Base-by-base conservation (phyloP, 2,113 vertebrate species). In the Dolichallabes microphthalmus region DNA sequence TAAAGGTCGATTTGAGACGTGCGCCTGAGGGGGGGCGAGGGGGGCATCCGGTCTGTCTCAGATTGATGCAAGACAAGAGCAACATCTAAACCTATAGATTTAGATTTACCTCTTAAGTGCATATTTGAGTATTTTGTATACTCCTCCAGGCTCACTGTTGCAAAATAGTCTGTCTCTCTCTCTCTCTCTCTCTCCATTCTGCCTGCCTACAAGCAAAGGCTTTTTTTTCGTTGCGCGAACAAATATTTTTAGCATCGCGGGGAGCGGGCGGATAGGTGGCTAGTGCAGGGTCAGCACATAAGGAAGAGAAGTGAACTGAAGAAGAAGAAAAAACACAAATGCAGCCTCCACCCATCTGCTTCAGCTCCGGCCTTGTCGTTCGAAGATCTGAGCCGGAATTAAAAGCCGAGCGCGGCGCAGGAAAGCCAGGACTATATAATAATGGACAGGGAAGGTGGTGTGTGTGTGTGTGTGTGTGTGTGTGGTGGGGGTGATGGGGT, bases 211-310 rank as follows among this genome's bases (percentile, higher is more conserved):
- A 84, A 84, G 85, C 71, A 0, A 3, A 57, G 74, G 11, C 73
- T 85, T 80, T 82, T 78, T 45, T 45, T 45, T 45, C 45, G 22
- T 89, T 32, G 52, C 63, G 79, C 27, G 45, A 87, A 74, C 8
- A 63, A 82, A 82, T 87, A 82, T 83, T 87, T 87, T 82, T 82
- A 73, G 79, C 19, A 6, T 61, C 25, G 66, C 57, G 8, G 79
- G 30, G 84, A 82, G 74, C 63, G 45, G 45, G 66, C 14, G n/a
- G 52, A 74, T 79, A 60, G 5, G 0, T 0, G 86, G 80, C 64
- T 19, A 3, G 45, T 69, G 83, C 83, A 68, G 58, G 87, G 87
- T 88, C 87, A 84, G 85, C 85, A 84, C 61, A 64, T 80, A 66
- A 19, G 68, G 61, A 80, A 69, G 78, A 82, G 85, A 81, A 69